phyloP scores from a whole-genome alignment of 2,888 invertebrate genomes.

The Clepsis dumicolana region DNA sequence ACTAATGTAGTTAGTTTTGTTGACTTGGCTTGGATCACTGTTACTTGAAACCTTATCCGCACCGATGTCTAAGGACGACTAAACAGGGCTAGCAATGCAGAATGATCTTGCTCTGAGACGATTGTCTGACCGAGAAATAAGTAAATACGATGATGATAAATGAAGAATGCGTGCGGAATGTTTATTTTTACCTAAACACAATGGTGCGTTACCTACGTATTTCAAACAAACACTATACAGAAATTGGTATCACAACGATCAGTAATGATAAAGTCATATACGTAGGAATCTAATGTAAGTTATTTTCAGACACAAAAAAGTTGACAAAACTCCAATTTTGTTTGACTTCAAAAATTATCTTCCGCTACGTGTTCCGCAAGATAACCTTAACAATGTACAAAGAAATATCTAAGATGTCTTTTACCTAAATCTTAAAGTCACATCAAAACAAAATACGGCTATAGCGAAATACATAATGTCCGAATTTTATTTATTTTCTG shows the following conservation, averaged over 20 bases:
- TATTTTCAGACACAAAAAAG: neutral
- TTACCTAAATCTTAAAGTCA: neutral
- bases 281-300: neutral
- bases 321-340: neutral
- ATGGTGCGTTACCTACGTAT: neutral
- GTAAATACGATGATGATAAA: neutral
- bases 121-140: neutral
- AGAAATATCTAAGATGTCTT: neutral
- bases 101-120: neutral
- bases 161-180: neutral
- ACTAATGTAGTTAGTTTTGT: too few relatives aligned
- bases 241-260: neutral
- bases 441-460: neutral
- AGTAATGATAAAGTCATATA: too few relatives aligned
- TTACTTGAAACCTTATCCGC: neutral
- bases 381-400: neutral
- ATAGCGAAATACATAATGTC: neutral
- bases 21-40: too few relatives aligned
- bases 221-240: neutral
- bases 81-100: neutral
- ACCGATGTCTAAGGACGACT: neutral
- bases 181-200: neutral
- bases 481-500: too few relatives aligned
- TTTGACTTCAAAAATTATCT: conserved; percentile 11
- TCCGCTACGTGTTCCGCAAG: neutral